These are phyloP conservation scores for Megalopta genalis DNA, from an alignment of 1,140 invertebrate genomes.

Conservation along the genomic window DNA sequence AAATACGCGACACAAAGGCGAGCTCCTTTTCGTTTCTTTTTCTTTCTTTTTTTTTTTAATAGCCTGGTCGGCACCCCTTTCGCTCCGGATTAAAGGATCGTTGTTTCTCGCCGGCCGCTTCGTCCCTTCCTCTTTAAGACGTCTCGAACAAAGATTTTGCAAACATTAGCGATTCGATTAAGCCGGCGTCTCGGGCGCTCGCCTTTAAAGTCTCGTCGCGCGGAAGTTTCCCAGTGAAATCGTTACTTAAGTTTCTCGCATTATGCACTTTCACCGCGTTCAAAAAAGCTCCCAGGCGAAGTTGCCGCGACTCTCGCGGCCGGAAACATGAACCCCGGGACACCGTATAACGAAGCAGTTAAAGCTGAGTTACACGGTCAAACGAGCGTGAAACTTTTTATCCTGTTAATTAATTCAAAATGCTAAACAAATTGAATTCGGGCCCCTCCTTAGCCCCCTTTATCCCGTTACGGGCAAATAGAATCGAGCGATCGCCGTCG, in stretches of 20 bases:
- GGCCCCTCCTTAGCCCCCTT: not conserved
- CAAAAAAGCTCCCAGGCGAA: constrained; percentile 47
- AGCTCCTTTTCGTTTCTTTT: constrained; percentile 11
- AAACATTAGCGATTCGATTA: constrained; percentile 69
- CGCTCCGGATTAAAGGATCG: constrained; percentile 25
- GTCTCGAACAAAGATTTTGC: constrained; percentile 64
- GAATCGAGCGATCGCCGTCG: not conserved
- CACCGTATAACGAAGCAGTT: constrained; percentile 10
- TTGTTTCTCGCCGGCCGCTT: constrained; percentile 14
- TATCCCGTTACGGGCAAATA: not conserved
- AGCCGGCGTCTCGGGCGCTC: constrained; percentile 59
- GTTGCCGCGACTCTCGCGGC: constrained; percentile 12
- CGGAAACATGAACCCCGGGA: not conserved
- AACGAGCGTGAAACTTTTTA: constrained; percentile 7
- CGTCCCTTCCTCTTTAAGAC: constrained; percentile 60
- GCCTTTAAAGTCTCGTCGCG: constrained; percentile 65
- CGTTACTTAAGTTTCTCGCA: constrained; percentile 66
- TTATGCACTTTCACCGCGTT: constrained; percentile 63
- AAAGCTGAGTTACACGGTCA: not conserved
- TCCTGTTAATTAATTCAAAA: not conserved
- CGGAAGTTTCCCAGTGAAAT: constrained; percentile 64
- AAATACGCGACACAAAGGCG: constrained; percentile 14
- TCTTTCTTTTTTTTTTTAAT: constrained; percentile 10
- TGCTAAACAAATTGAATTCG: not conserved
- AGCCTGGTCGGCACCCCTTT: not conserved